Evolutionary conservation across 2,113 vertebrate species (phyloP).

Genomic region (Procapra przewalskii): DNA sequence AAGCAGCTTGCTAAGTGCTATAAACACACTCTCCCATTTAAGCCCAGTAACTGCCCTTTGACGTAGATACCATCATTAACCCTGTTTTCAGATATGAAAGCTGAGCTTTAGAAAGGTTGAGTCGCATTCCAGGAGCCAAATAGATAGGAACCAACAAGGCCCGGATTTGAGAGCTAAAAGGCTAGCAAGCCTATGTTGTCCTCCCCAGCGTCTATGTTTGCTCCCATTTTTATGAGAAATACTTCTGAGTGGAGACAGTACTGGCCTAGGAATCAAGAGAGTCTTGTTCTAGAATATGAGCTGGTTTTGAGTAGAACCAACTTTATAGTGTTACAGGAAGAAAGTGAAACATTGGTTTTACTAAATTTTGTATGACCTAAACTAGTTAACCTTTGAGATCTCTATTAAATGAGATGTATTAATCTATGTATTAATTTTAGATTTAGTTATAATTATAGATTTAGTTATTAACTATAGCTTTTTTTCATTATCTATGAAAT

Average conservation of each 20-base stretch:
- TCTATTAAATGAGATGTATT: not conserved
- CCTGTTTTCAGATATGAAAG: not conserved
- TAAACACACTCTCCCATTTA: not conserved
- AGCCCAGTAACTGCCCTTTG: not conserved
- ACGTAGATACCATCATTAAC: not conserved
- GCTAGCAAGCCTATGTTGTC: not conserved
- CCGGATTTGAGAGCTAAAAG: not conserved
- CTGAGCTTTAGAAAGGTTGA: not conserved
- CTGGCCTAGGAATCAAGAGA: not conserved
- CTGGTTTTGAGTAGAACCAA: not conserved
- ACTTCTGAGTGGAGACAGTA: not conserved
- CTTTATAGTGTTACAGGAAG: not conserved
- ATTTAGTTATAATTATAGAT: not conserved
- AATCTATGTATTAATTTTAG: not conserved
- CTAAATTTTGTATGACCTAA: not conserved
- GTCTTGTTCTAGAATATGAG: not conserved
- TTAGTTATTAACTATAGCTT: not conserved
- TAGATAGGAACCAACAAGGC: not conserved
- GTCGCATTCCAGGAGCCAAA: not conserved
- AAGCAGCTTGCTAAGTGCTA: not conserved
- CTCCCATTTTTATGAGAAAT: not conserved
- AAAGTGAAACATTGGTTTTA: not conserved
- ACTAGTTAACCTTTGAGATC: not conserved
- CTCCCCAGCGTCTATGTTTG: too few species aligned
- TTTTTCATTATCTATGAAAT: not conserved